A percentile compares a stretch with the other conserved stretches of the same genome.
phyloP scores from a whole-genome alignment of 2,888 invertebrate genomes.

The Pristionchus entomophagus region DNA sequence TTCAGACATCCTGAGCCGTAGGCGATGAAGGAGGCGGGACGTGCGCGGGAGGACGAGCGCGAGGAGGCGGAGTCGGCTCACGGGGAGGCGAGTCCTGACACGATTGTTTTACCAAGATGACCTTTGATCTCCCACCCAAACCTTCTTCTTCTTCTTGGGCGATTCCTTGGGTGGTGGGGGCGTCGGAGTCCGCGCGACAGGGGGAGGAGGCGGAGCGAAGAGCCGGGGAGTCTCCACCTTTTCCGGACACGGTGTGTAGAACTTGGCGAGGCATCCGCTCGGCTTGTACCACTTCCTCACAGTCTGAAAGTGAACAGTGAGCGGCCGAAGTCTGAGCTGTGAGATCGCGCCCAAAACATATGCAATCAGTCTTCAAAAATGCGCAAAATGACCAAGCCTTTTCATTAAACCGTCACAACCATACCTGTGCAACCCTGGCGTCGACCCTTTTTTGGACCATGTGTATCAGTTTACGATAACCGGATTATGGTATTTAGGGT shows the following conservation, averaged over 20 bases:
- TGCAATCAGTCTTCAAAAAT: too few species aligned
- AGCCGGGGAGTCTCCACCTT: conserved; percentile 2
- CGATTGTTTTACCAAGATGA: neutral
- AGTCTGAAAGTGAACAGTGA: too few species aligned
- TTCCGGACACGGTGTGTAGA: conserved; percentile 58
- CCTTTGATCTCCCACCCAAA: neutral
- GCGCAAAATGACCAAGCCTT: too few species aligned
- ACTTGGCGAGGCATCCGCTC: conserved; percentile 51
- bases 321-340: too few species aligned
- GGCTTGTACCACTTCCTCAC: conserved; percentile 58
- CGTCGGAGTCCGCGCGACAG: neutral
- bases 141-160: conserved; percentile 39
- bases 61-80: neutral
- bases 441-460: too few species aligned
- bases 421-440: too few species aligned
- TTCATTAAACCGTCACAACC: too few species aligned
- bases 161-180: neutral
- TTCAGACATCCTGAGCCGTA: neutral
- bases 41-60: neutral
- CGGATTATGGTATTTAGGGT: too few species aligned
- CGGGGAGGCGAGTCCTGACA: conserved; percentile 1
- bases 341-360: too few species aligned
- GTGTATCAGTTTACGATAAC: too few species aligned
- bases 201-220: neutral
- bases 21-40: conserved; percentile 6